Percentiles rank a stretch among this genome's conserved stretches.
These are phyloP conservation scores for Zele albiditarsus DNA, from an alignment of 2,888 invertebrate species.

Conservation along the genomic window DNA sequence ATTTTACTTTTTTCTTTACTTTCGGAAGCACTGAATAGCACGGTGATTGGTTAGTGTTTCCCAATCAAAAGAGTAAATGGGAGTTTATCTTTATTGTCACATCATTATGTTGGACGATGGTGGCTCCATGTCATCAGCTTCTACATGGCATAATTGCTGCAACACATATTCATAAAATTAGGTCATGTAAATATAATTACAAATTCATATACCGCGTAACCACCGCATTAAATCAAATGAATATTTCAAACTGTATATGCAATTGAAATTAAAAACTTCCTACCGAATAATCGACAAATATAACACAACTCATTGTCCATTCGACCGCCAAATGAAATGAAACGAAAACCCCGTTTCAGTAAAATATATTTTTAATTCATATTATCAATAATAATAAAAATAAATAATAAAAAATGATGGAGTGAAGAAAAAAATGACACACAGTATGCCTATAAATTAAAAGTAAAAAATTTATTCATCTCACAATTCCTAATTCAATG, in stretches of 20 bases:
- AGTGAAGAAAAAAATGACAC: neutral
- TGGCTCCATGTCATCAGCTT: conserved; percentile 61
- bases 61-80: conserved; percentile 63
- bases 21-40: conserved; percentile 68
- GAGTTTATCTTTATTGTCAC: conserved; percentile 70
- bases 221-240: neutral
- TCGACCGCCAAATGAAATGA: no score
- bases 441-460: neutral
- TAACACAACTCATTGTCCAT: neutral
- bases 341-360: no score
- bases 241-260: neutral
- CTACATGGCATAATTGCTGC: conserved; percentile 66
- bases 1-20: conserved; percentile 48
- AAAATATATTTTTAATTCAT: no score
- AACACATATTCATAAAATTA: conserved; percentile 47
- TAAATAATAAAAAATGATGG: neutral
- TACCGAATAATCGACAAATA: neutral
- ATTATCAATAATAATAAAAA: neutral
- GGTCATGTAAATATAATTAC: conserved; percentile 13
- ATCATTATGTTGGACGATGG: conserved; percentile 64
- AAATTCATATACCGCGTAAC: neutral
- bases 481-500: neutral
- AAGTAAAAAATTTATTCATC: neutral
- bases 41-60: conserved; percentile 61
- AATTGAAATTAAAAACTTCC: neutral